These are phyloP conservation scores for Cerceris rybyensis DNA, from an alignment of 2,888 invertebrate genomes.

Conservation along the genomic window DNA sequence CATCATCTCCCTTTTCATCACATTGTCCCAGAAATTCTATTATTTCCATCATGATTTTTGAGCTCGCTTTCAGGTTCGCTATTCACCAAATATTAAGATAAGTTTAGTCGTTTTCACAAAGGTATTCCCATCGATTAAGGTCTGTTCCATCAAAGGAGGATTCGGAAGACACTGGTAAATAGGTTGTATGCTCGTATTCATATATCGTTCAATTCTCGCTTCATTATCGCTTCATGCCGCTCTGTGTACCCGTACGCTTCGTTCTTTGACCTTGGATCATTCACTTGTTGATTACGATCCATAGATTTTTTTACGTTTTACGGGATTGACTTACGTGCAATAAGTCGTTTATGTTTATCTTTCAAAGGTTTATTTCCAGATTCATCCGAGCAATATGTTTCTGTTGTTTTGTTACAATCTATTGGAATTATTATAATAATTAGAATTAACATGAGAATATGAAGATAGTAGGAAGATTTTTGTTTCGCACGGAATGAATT, in stretches of 20 bases:
- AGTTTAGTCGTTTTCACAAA: slow-evolving; percentile 65
- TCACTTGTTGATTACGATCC: slow-evolving; percentile 8
- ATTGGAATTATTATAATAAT: neutral
- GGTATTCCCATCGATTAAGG: slow-evolving; percentile 72
- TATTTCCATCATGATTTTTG: slow-evolving; percentile 24
- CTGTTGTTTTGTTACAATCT: neutral
- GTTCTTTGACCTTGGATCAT: slow-evolving; percentile 55
- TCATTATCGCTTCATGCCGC: slow-evolving; percentile 56
- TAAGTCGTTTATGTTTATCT: slow-evolving; percentile 11
- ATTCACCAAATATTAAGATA: slow-evolving; percentile 71
- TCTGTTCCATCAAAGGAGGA: slow-evolving; percentile 74
- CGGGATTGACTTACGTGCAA: slow-evolving; percentile 25
- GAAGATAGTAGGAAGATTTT: neutral
- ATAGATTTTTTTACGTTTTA: slow-evolving; percentile 3
- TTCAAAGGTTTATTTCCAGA: neutral
- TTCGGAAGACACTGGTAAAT: slow-evolving; percentile 67
- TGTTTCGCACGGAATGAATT: neutral
- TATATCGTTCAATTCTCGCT: slow-evolving; percentile 54
- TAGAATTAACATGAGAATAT: too few relatives aligned
- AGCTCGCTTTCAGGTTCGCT: slow-evolving; percentile 72
- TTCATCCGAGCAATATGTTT: neutral
- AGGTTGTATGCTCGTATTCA: slow-evolving; percentile 58
- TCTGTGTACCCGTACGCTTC: slow-evolving; percentile 52
- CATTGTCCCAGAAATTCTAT: slow-evolving; percentile 16
- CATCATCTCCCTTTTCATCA: slow-evolving; percentile 30